These are phyloP conservation scores for Cyprinodon tularosa DNA, from an alignment of 2,113 vertebrate genomes.

Conservation along the genomic window DNA sequence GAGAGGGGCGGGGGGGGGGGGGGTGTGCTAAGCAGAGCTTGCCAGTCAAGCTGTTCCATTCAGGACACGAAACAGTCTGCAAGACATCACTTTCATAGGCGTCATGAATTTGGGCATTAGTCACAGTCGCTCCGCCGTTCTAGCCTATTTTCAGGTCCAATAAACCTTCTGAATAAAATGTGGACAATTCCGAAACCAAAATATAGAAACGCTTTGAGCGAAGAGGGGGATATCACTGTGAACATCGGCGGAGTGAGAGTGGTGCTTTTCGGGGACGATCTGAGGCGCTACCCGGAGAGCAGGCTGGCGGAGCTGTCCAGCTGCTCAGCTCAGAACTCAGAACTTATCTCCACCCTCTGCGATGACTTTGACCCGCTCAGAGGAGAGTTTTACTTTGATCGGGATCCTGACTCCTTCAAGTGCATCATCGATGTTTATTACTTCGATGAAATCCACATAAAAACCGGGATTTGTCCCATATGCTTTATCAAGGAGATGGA, in stretches of 20 bases:
- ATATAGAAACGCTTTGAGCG: slow-evolving; percentile 74
- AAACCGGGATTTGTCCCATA: slow-evolving; percentile 94
- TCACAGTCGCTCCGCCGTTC: background rate
- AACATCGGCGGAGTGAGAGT: slow-evolving; percentile 94
- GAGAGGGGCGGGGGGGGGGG: slow-evolving; percentile 21
- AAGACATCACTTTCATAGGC: slow-evolving; percentile 35
- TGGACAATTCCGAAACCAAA: slow-evolving; percentile 80
- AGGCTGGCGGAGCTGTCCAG: slow-evolving; percentile 90
- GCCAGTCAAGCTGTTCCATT: slow-evolving; percentile 38
- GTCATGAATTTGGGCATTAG: slow-evolving; percentile 20
- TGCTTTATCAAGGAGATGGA: slow-evolving; percentile 98
- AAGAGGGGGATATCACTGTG: slow-evolving; percentile 86
- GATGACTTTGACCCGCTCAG: slow-evolving; percentile 94
- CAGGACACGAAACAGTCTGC: slow-evolving; percentile 8
- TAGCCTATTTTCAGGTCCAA: background rate
- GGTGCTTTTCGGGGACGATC: slow-evolving; percentile 85
- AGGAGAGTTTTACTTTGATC: slow-evolving; percentile 96
- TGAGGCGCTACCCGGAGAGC: slow-evolving; percentile 92
- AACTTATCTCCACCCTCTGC: slow-evolving; percentile 89
- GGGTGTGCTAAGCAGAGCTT: slow-evolving; percentile 26
- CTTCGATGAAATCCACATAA: slow-evolving; percentile 95
- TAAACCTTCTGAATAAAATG: slow-evolving; percentile 64
- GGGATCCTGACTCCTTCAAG: slow-evolving; percentile 95
- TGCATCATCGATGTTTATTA: slow-evolving; percentile 95
- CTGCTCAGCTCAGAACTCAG: slow-evolving; percentile 84